A percentile compares a stretch with the other conserved stretches of the same genome.
phyloP scores from a whole-genome alignment of 2,113 vertebrate species.

The Prunella himalayana region DNA sequence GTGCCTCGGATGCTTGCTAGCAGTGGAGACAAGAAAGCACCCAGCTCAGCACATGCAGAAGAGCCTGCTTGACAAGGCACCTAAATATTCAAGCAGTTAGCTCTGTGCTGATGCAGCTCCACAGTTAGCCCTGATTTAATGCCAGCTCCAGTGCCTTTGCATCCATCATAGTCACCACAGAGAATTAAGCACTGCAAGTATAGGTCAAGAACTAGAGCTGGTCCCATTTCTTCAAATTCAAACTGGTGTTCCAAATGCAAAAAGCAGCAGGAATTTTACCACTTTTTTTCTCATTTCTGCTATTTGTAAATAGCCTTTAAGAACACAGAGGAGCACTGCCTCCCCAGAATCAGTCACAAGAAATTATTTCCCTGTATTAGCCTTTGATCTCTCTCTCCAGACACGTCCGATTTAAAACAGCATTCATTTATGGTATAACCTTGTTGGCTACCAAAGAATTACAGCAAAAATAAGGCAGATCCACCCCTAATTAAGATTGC shows the following conservation, averaged over 20 bases:
- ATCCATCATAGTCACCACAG: background rate
- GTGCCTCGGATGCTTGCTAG: rapidly evolving
- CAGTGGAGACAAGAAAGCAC: background rate
- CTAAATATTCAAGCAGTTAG: conserved; percentile 31
- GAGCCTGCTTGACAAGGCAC: background rate
- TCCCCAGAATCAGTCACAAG: background rate
- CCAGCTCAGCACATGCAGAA: background rate
- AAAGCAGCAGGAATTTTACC: background rate
- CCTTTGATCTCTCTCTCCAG: background rate
- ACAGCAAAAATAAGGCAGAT: background rate
- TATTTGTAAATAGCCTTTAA: background rate
- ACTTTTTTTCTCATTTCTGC: background rate
- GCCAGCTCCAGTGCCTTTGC: background rate
- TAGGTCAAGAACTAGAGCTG: conserved; percentile 7
- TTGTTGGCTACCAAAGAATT: background rate
- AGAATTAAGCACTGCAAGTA: conserved; percentile 27
- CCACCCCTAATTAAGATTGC: background rate
- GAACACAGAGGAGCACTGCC: background rate
- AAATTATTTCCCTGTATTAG: background rate
- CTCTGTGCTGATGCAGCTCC: conserved; percentile 16
- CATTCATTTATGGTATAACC: background rate
- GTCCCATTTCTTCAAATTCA: background rate
- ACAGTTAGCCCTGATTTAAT: background rate
- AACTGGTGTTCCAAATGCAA: background rate
- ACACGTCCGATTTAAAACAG: rapidly evolving